Evolutionary conservation across 2,888 invertebrate genomes (phyloP).

Genomic region (Isotomurus palustris): DNA sequence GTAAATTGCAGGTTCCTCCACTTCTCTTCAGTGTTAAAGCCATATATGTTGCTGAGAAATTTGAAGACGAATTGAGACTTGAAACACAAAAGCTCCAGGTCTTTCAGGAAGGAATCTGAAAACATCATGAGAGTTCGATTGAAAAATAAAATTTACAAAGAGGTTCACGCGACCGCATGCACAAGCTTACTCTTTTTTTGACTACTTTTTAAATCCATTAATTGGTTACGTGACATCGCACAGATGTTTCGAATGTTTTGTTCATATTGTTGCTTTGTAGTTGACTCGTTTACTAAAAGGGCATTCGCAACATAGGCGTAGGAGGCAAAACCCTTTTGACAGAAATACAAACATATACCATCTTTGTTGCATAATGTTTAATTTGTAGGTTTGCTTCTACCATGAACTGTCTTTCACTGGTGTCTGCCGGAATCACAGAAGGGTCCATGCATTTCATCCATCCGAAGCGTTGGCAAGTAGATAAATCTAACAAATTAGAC

Average conservation of each 20-base stretch:
- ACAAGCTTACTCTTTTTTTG: not conserved
- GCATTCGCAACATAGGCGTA: conserved; percentile 50
- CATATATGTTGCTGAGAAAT: conserved; percentile 50
- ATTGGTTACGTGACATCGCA: conserved; percentile 39
- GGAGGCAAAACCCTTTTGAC: conserved; percentile 52
- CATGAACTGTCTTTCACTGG: conserved; percentile 8
- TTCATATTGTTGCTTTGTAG: conserved; percentile 39
- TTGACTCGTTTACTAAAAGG: conserved; percentile 38
- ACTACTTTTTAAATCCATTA: conserved; percentile 11
- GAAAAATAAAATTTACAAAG: not conserved
- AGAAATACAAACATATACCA: not conserved
- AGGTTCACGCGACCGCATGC: not conserved
- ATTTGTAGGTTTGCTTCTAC: not conserved
- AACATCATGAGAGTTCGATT: not conserved
- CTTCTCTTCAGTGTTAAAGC: conserved; percentile 48
- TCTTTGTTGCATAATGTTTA: too few relatives aligned
- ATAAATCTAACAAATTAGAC: conserved; percentile 29
- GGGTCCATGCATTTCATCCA: conserved; percentile 44
- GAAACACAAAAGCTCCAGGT: conserved; percentile 47
- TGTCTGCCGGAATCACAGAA: conserved; percentile 16
- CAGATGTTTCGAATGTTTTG: conserved; percentile 46
- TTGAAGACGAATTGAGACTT: conserved; percentile 48
- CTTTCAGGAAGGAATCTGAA: conserved; percentile 1
- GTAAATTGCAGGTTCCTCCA: conserved; percentile 51
- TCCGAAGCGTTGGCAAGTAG: conserved; percentile 33